Conservation (phyloP, 2,888 invertebrate genomes). For the Drosophila multiciliata region DNA sequence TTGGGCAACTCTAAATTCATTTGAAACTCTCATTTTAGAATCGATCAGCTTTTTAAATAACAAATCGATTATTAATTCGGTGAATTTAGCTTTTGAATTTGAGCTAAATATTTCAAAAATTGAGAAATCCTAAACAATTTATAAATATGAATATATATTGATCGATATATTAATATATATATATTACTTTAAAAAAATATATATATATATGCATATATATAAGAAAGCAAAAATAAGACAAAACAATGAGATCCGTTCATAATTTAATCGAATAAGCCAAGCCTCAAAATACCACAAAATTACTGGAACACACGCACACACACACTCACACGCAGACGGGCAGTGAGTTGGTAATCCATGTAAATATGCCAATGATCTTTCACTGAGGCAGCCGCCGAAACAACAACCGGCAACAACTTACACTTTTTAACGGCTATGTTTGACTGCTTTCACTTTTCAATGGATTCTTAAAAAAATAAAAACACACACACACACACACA, state of each 20-base stretch:
- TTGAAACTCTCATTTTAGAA: background rate
- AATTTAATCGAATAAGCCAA: constrained; percentile 37
- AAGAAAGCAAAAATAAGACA: background rate
- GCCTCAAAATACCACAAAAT: constrained; percentile 33
- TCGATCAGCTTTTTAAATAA: background rate
- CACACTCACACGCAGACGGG: background rate
- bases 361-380: constrained; percentile 70
- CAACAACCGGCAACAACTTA: constrained; percentile 54
- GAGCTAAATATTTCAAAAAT: background rate
- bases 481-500: constrained; percentile 5
- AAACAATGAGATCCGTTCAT: constrained; percentile 6
- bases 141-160: background rate
- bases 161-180: too few species aligned
- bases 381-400: constrained; percentile 17
- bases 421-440: constrained; percentile 63
- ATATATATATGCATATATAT: background rate
- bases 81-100: background rate
- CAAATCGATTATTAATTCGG: background rate
- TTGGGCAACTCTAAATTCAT: background rate
- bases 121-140: background rate
- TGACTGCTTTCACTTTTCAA: constrained; percentile 73
- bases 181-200: too few species aligned
- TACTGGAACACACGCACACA: constrained; percentile 4
- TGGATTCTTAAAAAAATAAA: constrained; percentile 64
- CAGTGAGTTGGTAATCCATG: constrained; percentile 39